These are phyloP conservation scores for Lagopus muta DNA, from an alignment of 2,113 vertebrate species.

Conservation along the genomic window DNA sequence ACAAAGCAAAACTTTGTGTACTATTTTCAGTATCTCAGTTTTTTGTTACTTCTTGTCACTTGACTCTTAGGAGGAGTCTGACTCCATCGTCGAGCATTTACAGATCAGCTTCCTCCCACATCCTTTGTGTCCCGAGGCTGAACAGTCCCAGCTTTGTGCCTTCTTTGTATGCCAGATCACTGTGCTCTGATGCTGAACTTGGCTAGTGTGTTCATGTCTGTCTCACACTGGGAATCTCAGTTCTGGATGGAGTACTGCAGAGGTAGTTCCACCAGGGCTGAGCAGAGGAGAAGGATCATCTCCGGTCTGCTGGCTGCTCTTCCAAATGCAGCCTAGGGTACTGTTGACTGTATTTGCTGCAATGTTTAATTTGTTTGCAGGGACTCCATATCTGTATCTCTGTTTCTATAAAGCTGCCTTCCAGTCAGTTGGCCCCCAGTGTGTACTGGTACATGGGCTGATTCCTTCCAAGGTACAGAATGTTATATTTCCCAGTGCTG, in stretches of 20 bases:
- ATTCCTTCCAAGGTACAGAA: not conserved
- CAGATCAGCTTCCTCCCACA: not conserved
- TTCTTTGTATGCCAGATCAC: not conserved
- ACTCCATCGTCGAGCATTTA: not conserved
- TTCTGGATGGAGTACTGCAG: not conserved
- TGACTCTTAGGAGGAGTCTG: not conserved
- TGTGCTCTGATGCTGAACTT: not conserved
- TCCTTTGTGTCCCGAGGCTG: not conserved
- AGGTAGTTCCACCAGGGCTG: not conserved
- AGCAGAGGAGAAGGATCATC: not conserved
- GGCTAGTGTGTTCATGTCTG: not conserved
- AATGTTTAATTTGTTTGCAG: not conserved
- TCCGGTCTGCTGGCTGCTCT: not conserved
- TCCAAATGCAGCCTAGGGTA: accelerated
- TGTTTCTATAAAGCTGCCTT: not conserved
- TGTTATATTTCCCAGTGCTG: not conserved
- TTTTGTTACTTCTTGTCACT: not conserved
- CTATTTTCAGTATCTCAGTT: not conserved
- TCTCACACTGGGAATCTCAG: not conserved
- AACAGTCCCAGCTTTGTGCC: not conserved
- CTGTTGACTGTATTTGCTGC: not conserved
- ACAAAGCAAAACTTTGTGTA: not conserved
- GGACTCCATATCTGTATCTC: accelerated
- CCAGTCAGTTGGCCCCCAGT: not conserved
- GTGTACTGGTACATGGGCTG: not conserved